These are phyloP conservation scores for Sturnira hondurensis DNA, from an alignment of 2,113 vertebrate genomes.

Conservation along the genomic window DNA sequence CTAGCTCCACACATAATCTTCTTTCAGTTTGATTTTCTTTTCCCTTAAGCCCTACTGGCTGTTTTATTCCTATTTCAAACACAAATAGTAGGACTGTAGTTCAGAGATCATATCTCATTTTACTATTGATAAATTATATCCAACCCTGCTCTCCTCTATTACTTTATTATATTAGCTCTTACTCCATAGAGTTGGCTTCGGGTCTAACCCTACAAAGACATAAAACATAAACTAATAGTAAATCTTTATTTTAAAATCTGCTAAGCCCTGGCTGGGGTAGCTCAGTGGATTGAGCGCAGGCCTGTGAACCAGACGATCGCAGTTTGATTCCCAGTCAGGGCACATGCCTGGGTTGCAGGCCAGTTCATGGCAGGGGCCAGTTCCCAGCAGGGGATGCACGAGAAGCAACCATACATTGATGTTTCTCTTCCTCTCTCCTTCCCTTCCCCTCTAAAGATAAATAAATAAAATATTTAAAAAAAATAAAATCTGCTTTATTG, in stretches of 20 bases:
- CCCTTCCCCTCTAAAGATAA: too few relatives aligned
- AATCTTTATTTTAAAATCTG: neutral
- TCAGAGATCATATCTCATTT: neutral
- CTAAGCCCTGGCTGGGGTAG: too few relatives aligned
- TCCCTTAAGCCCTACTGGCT: neutral
- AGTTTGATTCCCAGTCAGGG: too few relatives aligned
- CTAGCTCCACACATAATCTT: neutral
- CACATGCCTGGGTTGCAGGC: too few relatives aligned
- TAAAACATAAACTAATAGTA: neutral
- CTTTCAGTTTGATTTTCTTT: conserved; percentile 8
- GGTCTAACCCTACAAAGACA: neutral
- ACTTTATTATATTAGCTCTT: neutral
- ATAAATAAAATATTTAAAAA: too few relatives aligned
- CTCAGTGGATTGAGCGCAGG: too few relatives aligned
- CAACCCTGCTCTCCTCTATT: neutral
- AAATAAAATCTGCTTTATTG: neutral
- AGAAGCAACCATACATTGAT: too few relatives aligned
- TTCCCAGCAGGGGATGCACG: too few relatives aligned
- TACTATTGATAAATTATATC: neutral
- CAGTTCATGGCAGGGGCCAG: too few relatives aligned
- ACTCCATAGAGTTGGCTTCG: neutral
- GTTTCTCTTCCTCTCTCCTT: too few relatives aligned
- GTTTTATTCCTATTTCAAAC: neutral
- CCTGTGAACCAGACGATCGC: too few relatives aligned
- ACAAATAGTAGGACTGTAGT: neutral